Evolutionary conservation across 2,113 vertebrate species (phyloP).

Genomic region (Dasyprocta punctata): DNA sequence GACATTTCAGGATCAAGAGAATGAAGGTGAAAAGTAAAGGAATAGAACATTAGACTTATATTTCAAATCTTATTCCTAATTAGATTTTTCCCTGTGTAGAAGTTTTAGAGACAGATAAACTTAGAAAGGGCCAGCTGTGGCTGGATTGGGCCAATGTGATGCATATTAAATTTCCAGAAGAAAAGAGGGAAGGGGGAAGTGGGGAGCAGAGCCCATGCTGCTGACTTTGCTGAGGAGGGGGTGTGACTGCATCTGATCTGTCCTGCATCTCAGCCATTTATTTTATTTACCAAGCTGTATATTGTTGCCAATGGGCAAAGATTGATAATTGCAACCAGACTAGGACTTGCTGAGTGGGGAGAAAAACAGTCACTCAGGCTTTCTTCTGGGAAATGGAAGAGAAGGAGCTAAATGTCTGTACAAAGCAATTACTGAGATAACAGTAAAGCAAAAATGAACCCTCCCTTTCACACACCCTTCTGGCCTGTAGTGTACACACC

Average conservation of each 20-base stretch:
- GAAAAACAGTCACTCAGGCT: conserved; percentile 17
- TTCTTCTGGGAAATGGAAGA: background rate
- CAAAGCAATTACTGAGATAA: background rate
- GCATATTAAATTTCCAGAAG: conserved; percentile 28
- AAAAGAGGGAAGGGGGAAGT: background rate
- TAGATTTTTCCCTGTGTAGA: background rate
- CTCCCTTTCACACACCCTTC: background rate
- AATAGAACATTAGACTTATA: conserved; percentile 52
- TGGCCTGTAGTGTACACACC: background rate
- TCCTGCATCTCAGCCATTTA: background rate
- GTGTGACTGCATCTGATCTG: background rate
- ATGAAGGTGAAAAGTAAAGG: conserved; percentile 56
- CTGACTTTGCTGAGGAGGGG: conserved; percentile 1
- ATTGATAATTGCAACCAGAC: background rate
- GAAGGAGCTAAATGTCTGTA: background rate
- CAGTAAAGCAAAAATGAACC: background rate
- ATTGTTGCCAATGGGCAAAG: background rate
- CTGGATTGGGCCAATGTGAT: background rate
- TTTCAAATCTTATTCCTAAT: conserved; percentile 15
- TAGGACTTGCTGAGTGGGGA: background rate
- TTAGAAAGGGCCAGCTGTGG: conserved; percentile 54
- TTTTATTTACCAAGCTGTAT: conserved; percentile 1
- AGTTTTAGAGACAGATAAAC: conserved; percentile 48
- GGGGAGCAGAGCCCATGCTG: background rate
- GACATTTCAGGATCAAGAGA: conserved; percentile 68